Evolutionary conservation across 2,888 invertebrate species (phyloP).

Genomic region (Nineta flava): DNA sequence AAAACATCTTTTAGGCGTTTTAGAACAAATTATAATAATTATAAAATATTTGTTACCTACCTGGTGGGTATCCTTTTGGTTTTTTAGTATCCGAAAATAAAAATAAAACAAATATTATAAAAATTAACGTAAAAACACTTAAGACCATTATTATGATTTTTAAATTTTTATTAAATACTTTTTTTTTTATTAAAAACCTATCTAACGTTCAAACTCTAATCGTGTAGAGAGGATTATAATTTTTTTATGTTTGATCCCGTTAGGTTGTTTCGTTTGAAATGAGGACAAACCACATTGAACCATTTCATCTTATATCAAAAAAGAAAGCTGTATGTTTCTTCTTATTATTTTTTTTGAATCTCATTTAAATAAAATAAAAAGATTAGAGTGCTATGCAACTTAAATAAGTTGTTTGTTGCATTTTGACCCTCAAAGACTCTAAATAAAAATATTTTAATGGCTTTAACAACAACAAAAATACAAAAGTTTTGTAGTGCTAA

Average conservation of each 20-base stretch:
- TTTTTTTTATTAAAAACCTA: too few relatives aligned
- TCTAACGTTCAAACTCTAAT: too few relatives aligned
- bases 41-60: conserved; percentile 18
- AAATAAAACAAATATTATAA: conserved; percentile 12
- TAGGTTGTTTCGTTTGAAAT: neutral
- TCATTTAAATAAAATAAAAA: neutral
- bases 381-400: too few relatives aligned
- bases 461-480: too few relatives aligned
- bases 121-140: conserved; percentile 12
- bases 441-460: too few relatives aligned
- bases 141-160: neutral
- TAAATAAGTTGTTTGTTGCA: neutral
- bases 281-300: neutral
- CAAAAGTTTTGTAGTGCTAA: too few relatives aligned
- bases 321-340: neutral
- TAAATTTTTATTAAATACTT: too few relatives aligned
- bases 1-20: too few relatives aligned
- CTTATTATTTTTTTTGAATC: neutral
- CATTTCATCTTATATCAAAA: neutral
- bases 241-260: neutral
- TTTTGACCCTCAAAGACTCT: too few relatives aligned
- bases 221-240: too few relatives aligned
- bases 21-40: too few relatives aligned
- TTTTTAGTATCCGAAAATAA: conserved; percentile 21
- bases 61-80: conserved; percentile 35